Percentiles rank a stretch among this genome's conserved stretches.
Conservation (phyloP, 2,888 invertebrate genomes). For the Ophioninae sp. region DNA sequence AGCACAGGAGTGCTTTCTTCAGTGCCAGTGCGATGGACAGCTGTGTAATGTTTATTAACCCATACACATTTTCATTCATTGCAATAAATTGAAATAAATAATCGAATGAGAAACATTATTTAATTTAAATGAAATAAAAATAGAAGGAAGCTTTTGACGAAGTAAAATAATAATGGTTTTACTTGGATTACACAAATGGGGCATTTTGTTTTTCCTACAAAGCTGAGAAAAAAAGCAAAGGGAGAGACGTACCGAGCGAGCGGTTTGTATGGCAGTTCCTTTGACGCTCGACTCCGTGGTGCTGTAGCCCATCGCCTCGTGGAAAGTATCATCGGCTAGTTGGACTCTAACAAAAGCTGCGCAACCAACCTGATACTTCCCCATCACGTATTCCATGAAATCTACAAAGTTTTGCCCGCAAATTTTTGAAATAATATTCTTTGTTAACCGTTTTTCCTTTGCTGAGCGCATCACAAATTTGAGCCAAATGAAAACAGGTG, state of each 20-base stretch:
- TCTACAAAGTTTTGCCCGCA: slow-evolving; percentile 58
- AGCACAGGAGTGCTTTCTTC: slow-evolving; percentile 67
- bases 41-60: slow-evolving; percentile 52
- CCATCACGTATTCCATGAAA: slow-evolving; percentile 68
- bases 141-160: no score
- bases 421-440: background rate
- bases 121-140: no score
- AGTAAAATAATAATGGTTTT: no score
- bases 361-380: slow-evolving; percentile 70
- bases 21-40: slow-evolving; percentile 68
- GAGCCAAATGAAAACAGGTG: no score
- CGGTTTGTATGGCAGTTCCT: slow-evolving; percentile 66
- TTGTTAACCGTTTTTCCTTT: background rate
- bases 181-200: no score
- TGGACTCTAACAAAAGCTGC: slow-evolving; percentile 70
- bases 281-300: slow-evolving; percentile 65
- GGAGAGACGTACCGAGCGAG: slow-evolving; percentile 65
- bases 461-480: no score
- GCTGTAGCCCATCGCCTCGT: slow-evolving; percentile 71
- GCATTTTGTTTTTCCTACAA: background rate
- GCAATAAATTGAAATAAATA: no score
- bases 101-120: no score
- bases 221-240: background rate
- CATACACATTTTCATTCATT: background rate
- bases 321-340: slow-evolving; percentile 66